Conservation (phyloP, 1,140 invertebrate species). For the Ips typographus region DNA sequence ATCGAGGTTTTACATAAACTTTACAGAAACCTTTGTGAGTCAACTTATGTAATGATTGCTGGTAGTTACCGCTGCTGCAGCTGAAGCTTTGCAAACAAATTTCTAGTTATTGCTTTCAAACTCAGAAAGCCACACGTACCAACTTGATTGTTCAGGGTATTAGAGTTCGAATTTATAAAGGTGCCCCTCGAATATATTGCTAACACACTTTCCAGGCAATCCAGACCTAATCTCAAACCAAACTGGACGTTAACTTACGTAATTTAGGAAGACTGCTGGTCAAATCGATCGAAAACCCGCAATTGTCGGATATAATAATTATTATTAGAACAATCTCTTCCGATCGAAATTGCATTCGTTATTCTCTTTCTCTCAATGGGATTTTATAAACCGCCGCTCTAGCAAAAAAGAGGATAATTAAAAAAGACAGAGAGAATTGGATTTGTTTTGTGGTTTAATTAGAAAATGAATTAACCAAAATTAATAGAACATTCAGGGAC, state of each 20-base stretch:
- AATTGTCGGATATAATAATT: not conserved
- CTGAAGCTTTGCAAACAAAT: slow-evolving; percentile 5
- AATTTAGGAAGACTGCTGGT: slow-evolving; percentile 6
- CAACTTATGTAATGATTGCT: too few relatives aligned
- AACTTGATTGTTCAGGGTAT: slow-evolving; percentile 24
- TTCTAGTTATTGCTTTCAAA: slow-evolving; percentile 17
- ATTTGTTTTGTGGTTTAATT: not conserved
- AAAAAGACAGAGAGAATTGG: not conserved
- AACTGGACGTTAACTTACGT: slow-evolving; percentile 9
- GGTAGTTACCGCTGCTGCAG: not conserved
- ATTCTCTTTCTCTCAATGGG: not conserved
- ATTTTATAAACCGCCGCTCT: not conserved
- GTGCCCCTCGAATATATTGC: slow-evolving; percentile 3
- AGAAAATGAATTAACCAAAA: slow-evolving; percentile 5
- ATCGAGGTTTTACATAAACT: slow-evolving; percentile 7
- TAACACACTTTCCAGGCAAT: slow-evolving; percentile 1
- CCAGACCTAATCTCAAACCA: slow-evolving; percentile 10
- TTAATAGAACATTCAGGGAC: slow-evolving; percentile 5
- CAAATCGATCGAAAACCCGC: not conserved
- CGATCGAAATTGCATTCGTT: not conserved
- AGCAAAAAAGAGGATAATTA: not conserved
- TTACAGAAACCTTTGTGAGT: not conserved
- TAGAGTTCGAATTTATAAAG: slow-evolving; percentile 19
- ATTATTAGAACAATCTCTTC: not conserved
- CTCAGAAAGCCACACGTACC: slow-evolving; percentile 16